These are phyloP conservation scores for Galaxias olidus DNA, from an alignment of 2,797 vertebrate species.

Conservation along the genomic window DNA sequence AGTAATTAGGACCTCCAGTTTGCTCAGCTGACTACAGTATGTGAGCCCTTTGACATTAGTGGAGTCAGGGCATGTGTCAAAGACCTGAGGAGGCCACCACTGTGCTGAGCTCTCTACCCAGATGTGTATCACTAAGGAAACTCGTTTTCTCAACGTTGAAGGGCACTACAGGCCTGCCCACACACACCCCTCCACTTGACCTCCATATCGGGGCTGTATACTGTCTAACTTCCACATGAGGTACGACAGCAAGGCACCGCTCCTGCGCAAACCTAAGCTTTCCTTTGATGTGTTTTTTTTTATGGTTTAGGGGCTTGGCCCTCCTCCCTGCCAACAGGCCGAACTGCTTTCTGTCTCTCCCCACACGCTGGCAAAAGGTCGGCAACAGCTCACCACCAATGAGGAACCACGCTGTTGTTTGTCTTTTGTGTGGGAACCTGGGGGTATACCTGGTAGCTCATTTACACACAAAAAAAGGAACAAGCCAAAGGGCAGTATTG, in stretches of 20 bases:
- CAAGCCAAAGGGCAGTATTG: conserved; percentile 41
- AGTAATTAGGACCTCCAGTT: no score
- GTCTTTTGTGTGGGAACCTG: conserved; percentile 23
- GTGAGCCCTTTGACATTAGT: background rate
- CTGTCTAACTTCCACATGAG: conserved; percentile 53
- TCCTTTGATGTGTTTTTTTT: conserved; percentile 65
- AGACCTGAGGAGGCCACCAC: conserved; percentile 1
- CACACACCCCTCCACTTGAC: conserved; percentile 9
- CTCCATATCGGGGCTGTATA: conserved; percentile 24
- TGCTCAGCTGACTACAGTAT: no score
- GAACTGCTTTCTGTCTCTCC: conserved; percentile 28
- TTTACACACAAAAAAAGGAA: conserved; percentile 44
- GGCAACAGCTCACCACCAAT: conserved; percentile 25
- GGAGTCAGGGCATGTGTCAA: conserved; percentile 13
- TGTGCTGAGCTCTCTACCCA: conserved; percentile 1
- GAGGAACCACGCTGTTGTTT: conserved; percentile 28
- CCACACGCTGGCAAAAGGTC: conserved; percentile 44
- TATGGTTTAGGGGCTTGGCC: conserved; percentile 57
- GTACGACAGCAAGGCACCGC: conserved; percentile 57
- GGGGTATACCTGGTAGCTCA: conserved; percentile 45
- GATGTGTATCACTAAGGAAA: conserved; percentile 18
- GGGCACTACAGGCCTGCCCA: conserved; percentile 23
- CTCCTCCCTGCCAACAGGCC: conserved; percentile 35
- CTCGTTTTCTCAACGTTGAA: conserved; percentile 9
- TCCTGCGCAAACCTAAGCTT: conserved; percentile 50